Evolutionary conservation across 2,113 vertebrate species (phyloP).

Genomic region (Charadrius vociferus): DNA sequence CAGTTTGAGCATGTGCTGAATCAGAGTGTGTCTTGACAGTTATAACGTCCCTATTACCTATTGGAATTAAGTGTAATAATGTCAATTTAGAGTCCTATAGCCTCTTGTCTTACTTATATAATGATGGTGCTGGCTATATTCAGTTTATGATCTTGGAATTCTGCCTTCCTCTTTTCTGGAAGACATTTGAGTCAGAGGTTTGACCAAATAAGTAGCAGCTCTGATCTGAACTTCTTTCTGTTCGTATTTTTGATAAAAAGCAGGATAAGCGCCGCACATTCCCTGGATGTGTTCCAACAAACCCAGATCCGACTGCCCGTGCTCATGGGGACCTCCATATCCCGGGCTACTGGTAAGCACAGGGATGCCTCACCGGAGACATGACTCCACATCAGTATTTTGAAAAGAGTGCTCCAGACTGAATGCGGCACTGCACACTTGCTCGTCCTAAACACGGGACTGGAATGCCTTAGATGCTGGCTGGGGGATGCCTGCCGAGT

Average conservation of each 20-base stretch:
- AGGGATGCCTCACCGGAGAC: too few species aligned
- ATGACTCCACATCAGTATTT: background rate
- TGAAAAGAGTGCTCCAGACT: background rate
- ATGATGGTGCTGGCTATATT: background rate
- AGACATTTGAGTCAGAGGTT: background rate
- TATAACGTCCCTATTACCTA: background rate
- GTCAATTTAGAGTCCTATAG: background rate
- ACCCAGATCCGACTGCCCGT: background rate
- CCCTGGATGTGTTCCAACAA: background rate
- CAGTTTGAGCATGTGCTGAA: background rate
- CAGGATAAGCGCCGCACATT: background rate
- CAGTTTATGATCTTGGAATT: background rate
- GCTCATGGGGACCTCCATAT: background rate
- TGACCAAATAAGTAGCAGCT: background rate
- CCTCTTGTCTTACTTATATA: background rate
- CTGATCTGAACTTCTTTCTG: background rate
- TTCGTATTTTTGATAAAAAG: background rate
- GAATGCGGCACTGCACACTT: background rate
- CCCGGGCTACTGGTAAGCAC: background rate
- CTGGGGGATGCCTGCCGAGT: background rate
- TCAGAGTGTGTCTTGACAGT: background rate
- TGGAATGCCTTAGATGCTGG: background rate
- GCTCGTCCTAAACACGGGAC: rapidly evolving
- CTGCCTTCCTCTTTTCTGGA: background rate
- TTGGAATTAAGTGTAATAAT: background rate